phyloP scores from a whole-genome alignment of 35 echinoderm and acorn worm genomes.

The Chiridota heheva region DNA sequence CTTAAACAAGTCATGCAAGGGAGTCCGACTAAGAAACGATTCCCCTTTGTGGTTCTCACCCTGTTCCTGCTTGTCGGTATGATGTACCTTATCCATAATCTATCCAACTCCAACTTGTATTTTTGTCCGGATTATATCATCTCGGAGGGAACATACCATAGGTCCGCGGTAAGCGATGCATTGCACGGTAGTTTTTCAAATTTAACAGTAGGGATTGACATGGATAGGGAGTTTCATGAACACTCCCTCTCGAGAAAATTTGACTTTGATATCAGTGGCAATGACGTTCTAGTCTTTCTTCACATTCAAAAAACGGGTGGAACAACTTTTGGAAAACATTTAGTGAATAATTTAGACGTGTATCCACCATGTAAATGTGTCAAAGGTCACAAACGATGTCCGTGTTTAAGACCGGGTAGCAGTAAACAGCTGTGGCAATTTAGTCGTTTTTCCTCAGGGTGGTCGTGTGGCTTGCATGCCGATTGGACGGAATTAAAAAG shows the following conservation, averaged over 20 bases:
- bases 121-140: constrained; percentile 27
- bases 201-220: constrained; percentile 4
- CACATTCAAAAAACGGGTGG: constrained; percentile 96
- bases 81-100: constrained; percentile 38
- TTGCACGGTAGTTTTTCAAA: neutral
- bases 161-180: too few species aligned
- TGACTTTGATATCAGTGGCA: constrained; percentile 32
- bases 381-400: constrained; percentile 53
- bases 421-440: constrained; percentile 66
- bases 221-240: neutral
- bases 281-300: constrained; percentile 82
- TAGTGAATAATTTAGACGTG: constrained; percentile 58
- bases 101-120: constrained; percentile 40
- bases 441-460: constrained; percentile 78
- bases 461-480: constrained; percentile 93
- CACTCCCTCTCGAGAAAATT: constrained; percentile 7
- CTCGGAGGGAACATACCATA: neutral
- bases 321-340: constrained; percentile 71
- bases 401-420: constrained; percentile 68
- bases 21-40: constrained; percentile 14
- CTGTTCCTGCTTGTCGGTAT: constrained; percentile 24
- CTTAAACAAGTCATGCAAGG: constrained; percentile 39
- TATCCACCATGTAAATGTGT: constrained; percentile 57
- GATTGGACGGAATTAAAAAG: constrained; percentile 86
- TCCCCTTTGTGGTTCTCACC: constrained; percentile 14